Base-by-base conservation (phyloP, 92 coral and sea anemone species). In the Zoanthus sociatus region DNA sequence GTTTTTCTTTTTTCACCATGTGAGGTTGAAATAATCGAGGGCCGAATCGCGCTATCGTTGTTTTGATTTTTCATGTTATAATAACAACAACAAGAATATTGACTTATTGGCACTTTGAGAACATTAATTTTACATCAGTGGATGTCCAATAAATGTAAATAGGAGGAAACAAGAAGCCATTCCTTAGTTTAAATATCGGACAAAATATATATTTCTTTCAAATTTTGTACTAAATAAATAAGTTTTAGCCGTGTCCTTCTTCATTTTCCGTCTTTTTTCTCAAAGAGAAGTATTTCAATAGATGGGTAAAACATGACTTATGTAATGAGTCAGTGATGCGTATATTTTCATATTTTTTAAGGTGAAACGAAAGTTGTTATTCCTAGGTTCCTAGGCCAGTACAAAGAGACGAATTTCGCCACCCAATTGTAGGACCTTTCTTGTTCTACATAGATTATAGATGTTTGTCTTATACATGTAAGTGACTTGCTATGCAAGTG, bases 291-390 rank as follows among this genome's bases (percentile, higher is more conserved):
- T 5, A 6, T 2, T 15, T 13, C 5, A 20, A 63, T 17, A 0
- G 12, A 20, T 20, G 20, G 20, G 69, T 20, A 63, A 63, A 20
- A 63, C 3, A 58, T 56, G 72, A 56, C 42, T 37, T 37, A 37
- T 37, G 33, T 54, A 78, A 37, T 42, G 71, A 78, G 63, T 50
- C 70, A 78, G 42, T 78, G 26, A 42, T 32, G 11, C 63, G 33
- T 74, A 15, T 16, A 47, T 74, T 74, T 73, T 74, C 78, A 17
- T 55, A 13, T n/a, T 74, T 37, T 46, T 73, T 33, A 17, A 76
- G 44, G 61, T 50, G 42, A 76, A 47, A 17, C 7, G 33, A 67
- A 67, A 69, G 31, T 33, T 33, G 15, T 13, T 33, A 26, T 26
- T 26, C 26, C 26, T 26, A 26, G 26, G 26, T 26, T 26, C 26